Evolutionary conservation across 2,797 vertebrate genomes (phyloP), one percentile per base, ranked within the genome.

Genomic region (Sebastes iracundus): DNA sequence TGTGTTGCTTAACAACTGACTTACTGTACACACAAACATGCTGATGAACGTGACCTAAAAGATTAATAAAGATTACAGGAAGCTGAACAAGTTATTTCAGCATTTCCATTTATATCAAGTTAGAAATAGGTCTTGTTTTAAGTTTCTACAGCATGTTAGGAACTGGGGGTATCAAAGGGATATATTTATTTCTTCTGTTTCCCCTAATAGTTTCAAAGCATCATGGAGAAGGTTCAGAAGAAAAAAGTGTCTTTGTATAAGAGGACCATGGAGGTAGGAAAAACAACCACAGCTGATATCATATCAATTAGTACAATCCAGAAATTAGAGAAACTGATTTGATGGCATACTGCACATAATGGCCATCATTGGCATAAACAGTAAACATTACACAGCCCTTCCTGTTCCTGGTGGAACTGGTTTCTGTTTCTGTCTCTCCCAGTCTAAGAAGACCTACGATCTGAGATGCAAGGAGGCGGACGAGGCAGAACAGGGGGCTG

Each of bases 221-320:
- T 97, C 38, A 98, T 99, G 97, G 98, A 99, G 35, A 97, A 96
- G 1, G 90, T 97, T 68, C 98, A 99, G 25, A 99, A 97, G 95
- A 97, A 80, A 91, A 99, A 99, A 72, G 81, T 96, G 66, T 94
- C 95, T 0, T 84, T 96, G 14, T 97, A 97, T 75, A 99, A 97
- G 95, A 99, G 96, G 90, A 95, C 97, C 11, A 96, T 97, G 93
- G 98, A 99, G 95, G 98, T 99, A 85, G 11, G 76, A 67, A 28
- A 71, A 72, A 58, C 46, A 38, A 2, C 18, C 4, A 53, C 22
- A n/a, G 32, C 8, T 22, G 4, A 13, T 25, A 5, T 12, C 1
- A 42, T 53, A 61, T 10, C 13, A 33, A 32, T 35, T 4, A 22
- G 4, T n/a, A 38, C 33, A 27, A 32, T 30, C 2, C 58, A 69